Percentiles rank a stretch among this genome's conserved stretches.
Conservation (phyloP, 2,113 vertebrate genomes). For the Chloebia gouldiae region DNA sequence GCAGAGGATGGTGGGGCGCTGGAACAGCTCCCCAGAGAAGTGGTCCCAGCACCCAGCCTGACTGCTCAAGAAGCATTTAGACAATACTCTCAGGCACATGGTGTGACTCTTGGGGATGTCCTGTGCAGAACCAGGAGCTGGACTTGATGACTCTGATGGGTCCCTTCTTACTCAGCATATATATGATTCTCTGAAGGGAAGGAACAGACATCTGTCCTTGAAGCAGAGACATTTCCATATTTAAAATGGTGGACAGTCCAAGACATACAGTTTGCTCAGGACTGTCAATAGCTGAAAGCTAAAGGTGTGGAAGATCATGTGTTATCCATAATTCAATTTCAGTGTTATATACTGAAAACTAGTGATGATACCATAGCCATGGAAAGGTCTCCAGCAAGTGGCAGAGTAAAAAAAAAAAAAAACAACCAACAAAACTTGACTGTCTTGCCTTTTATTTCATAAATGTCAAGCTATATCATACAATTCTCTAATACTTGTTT, state of each 20-base stretch:
- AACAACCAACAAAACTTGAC: background rate
- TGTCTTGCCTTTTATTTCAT: background rate
- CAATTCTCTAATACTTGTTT: background rate
- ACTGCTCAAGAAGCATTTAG: background rate
- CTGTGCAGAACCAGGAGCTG: background rate
- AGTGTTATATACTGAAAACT: conserved; percentile 20
- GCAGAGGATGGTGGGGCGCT: background rate
- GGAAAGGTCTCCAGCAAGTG: background rate
- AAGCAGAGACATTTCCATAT: background rate
- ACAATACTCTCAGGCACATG: background rate
- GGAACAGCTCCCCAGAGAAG: background rate
- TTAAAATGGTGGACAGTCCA: background rate
- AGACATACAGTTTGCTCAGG: conserved; percentile 8
- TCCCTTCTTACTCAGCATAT: background rate
- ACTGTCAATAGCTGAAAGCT: background rate
- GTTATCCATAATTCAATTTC: conserved; percentile 14
- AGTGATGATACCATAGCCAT: conserved; percentile 15
- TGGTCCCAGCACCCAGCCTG: background rate
- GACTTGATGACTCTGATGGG: background rate
- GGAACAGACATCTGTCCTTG: background rate
- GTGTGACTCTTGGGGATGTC: background rate
- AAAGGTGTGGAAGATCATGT: conserved; percentile 29
- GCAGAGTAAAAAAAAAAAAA: background rate
- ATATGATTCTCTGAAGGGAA: background rate
- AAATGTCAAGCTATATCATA: background rate